Conservation (phyloP, 2,113 vertebrate species). For the Acanthochromis polyacanthus region DNA sequence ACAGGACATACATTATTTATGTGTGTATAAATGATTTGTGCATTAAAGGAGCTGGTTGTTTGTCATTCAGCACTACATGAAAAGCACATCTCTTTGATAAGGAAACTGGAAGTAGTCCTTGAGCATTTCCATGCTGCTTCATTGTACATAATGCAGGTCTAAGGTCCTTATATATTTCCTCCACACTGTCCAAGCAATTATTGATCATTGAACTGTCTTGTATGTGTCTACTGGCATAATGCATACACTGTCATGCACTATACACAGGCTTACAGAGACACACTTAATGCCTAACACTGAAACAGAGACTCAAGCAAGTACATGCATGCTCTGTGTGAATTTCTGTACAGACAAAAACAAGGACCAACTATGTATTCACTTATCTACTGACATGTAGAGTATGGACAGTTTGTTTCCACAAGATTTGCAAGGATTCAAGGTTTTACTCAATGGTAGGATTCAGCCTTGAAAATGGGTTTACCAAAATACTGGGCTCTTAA, state of each 20-base stretch:
- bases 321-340: neutral
- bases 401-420: too few relatives aligned
- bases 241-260: constrained; percentile 39
- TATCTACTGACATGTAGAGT: neutral
- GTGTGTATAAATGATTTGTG: constrained; percentile 46
- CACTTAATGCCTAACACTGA: constrained; percentile 16
- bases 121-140: constrained; percentile 21
- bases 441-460: too few relatives aligned
- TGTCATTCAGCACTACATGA: constrained; percentile 27
- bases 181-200: constrained; percentile 27
- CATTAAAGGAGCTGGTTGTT: constrained; percentile 30
- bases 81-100: constrained; percentile 53
- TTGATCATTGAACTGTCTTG: constrained; percentile 46
- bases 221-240: constrained; percentile 53
- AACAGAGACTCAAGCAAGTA: constrained; percentile 2
- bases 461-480: too few relatives aligned
- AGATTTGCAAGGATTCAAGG: too few relatives aligned
- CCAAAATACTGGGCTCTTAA: too few relatives aligned
- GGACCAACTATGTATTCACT: neutral
- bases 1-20: constrained; percentile 49
- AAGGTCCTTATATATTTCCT: constrained; percentile 41
- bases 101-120: constrained; percentile 43
- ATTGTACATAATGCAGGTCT: constrained; percentile 36
- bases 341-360: neutral
- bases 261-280: constrained; percentile 29